A percentile compares a stretch with the other conserved stretches of the same genome.
These are phyloP conservation scores for Mimumesa dahlbomi DNA, from an alignment of 2,888 invertebrate species.

Conservation along the genomic window DNA sequence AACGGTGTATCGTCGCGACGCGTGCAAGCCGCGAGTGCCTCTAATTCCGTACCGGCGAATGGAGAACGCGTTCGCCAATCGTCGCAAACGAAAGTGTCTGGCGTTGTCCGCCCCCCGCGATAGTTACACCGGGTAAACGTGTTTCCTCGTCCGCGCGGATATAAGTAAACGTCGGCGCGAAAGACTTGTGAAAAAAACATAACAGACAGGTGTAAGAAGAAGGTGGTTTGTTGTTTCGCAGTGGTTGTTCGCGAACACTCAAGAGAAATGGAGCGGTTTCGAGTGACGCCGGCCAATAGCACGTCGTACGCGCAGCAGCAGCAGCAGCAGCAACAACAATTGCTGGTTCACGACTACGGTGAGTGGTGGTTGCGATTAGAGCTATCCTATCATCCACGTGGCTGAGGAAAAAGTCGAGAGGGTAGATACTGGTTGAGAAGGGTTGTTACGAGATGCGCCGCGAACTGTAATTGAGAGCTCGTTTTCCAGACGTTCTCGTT, in stretches of 20 bases:
- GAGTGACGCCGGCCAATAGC: slow-evolving; percentile 73
- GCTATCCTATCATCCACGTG: not conserved
- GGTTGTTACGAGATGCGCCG: not conserved
- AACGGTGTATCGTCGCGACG: too few species aligned
- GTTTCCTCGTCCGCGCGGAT: too few species aligned
- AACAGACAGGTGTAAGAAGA: too few species aligned
- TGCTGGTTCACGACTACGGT: slow-evolving; percentile 67
- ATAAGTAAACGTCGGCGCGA: too few species aligned
- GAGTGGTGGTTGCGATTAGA: slow-evolving; percentile 44
- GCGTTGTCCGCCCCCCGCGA: slow-evolving; percentile 28
- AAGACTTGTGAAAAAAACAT: too few species aligned
- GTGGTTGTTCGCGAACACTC: not conserved
- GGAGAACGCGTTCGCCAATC: slow-evolving; percentile 68
- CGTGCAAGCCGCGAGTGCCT: not conserved
- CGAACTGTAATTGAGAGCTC: not conserved
- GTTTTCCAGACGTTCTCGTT: not conserved
- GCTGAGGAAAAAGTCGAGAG: not conserved
- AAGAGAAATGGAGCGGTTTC: slow-evolving; percentile 70
- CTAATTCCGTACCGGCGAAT: slow-evolving; percentile 55
- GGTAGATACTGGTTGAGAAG: not conserved
- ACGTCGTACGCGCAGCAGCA: slow-evolving; percentile 54
- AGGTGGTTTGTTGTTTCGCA: too few species aligned
- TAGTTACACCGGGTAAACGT: too few species aligned
- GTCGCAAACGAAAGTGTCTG: slow-evolving; percentile 68
- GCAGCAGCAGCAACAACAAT: slow-evolving; percentile 54